Conservation (phyloP, 2,113 vertebrate genomes). For the Microcebus lehilahytsara region DNA sequence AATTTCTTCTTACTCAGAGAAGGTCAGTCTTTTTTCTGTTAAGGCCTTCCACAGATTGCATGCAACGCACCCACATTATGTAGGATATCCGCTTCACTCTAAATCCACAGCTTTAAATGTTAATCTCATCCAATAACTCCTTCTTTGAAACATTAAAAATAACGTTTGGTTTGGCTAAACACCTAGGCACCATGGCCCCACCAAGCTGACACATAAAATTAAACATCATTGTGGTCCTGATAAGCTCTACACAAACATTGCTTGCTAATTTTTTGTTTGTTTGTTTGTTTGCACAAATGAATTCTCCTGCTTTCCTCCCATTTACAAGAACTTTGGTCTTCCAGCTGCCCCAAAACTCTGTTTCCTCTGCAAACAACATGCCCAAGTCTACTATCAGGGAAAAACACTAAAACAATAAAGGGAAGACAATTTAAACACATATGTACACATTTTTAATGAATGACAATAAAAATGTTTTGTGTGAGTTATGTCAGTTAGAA, state of each 20-base stretch:
- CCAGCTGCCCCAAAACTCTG: not conserved
- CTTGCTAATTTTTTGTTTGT: not conserved
- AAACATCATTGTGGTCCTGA: not conserved
- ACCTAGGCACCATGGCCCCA: not conserved
- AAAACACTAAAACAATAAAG: not conserved
- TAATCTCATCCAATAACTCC: not conserved
- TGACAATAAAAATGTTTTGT: not conserved
- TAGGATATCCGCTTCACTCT: not conserved
- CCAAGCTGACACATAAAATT: not conserved
- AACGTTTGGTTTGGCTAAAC: not conserved
- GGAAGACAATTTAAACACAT: too few relatives aligned
- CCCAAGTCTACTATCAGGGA: not conserved
- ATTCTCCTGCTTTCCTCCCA: not conserved
- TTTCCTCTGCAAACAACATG: not conserved
- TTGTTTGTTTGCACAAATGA: not conserved
- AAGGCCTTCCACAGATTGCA: not conserved
- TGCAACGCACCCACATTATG: not conserved
- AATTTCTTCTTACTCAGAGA: not conserved
- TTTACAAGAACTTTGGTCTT: not conserved
- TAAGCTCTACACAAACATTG: not conserved
- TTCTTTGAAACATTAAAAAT: not conserved
- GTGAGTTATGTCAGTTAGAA: not conserved
- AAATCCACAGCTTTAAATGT: not conserved
- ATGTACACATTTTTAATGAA: not conserved
- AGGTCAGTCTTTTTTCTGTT: not conserved